A percentile compares a stretch with the other conserved stretches of the same genome.
Conservation (phyloP, 2,113 vertebrate species). For the Leucoraja erinaceus region DNA sequence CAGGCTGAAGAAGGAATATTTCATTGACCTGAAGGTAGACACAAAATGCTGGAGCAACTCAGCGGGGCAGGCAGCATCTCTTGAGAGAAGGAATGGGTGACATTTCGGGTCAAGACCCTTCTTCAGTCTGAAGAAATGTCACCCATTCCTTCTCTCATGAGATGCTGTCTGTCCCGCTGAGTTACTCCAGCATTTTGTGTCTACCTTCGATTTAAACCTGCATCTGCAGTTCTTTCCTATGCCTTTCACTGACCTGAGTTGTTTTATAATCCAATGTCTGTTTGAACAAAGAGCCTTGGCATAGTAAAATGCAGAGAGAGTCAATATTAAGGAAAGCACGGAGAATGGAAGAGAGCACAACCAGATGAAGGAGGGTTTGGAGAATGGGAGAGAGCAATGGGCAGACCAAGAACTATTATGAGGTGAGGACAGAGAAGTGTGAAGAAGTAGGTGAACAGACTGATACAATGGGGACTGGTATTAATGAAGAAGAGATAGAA, state of each 20-base stretch:
- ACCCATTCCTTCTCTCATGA: no score
- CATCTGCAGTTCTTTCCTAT: no score
- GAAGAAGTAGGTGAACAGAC: not conserved
- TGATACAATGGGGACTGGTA: not conserved
- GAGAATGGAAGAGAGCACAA: not conserved
- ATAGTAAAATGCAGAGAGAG: not conserved
- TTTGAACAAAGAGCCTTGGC: not conserved
- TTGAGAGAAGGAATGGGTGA: no score
- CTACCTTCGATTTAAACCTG: no score
- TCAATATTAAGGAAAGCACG: not conserved
- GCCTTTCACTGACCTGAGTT: not conserved
- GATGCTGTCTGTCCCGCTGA: no score
- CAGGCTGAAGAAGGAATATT: not conserved
- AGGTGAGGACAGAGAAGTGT: not conserved
- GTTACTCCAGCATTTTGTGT: no score
- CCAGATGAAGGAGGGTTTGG: not conserved
- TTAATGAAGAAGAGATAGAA: not conserved
- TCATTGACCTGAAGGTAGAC: not conserved
- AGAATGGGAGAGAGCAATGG: not conserved
- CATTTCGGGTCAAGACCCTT: no score
- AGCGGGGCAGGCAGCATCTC: no score
- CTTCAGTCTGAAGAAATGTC: no score
- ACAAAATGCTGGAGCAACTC: no score
- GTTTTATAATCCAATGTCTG: no score
- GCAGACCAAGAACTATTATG: not conserved